Conservation (phyloP, 2,888 invertebrate species). For the Ariolimax columbianus region DNA sequence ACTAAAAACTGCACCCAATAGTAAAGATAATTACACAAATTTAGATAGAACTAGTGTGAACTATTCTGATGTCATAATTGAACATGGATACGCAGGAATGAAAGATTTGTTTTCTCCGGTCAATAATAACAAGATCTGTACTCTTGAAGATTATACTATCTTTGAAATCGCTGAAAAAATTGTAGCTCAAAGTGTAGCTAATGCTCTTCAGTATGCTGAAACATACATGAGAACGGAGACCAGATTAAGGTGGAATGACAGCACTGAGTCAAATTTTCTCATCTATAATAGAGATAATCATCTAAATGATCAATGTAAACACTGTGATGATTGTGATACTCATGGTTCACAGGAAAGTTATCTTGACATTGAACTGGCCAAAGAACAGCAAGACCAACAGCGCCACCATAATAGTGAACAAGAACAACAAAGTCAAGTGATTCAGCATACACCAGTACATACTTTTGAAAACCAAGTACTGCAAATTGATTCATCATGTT, state of each 20-base stretch:
- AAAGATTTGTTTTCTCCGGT: constrained; percentile 48
- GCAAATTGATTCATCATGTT: not conserved
- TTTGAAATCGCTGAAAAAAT: constrained; percentile 40
- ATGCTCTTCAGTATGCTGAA: constrained; percentile 21
- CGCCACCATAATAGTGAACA: not conserved
- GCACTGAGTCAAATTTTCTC: constrained; percentile 20
- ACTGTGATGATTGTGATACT: constrained; percentile 9
- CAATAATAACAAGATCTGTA: constrained; percentile 17
- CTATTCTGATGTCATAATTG: not conserved
- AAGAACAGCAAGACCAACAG: not conserved
- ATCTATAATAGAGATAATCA: constrained; percentile 5
- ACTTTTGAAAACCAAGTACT: not conserved
- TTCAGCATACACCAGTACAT: no score
- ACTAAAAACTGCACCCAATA: not conserved
- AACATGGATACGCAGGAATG: not conserved
- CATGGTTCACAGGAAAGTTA: no score
- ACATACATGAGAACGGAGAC: not conserved
- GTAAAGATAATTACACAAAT: not conserved
- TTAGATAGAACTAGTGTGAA: not conserved
- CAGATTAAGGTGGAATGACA: constrained; percentile 31
- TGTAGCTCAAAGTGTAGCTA: constrained; percentile 43
- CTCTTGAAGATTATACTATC: constrained; percentile 28
- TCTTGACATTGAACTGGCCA: no score
- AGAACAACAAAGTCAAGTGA: not conserved
- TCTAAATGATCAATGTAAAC: not conserved